These are phyloP conservation scores for Colaptes auratus DNA, from an alignment of 2,113 vertebrate genomes.

Conservation along the genomic window DNA sequence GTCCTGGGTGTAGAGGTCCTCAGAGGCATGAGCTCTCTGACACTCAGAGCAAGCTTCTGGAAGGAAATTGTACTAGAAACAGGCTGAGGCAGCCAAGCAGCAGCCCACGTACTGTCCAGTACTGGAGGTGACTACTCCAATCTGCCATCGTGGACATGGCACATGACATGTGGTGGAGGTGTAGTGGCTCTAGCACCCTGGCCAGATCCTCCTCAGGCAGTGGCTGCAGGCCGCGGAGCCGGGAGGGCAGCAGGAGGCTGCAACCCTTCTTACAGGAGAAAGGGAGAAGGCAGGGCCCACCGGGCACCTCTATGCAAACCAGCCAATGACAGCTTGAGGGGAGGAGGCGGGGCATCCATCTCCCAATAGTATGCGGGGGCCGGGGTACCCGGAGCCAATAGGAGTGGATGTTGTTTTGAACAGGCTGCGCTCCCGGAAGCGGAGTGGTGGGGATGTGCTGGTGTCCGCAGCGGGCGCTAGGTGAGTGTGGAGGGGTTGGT, in stretches of 20 bases:
- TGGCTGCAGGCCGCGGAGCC: neutral
- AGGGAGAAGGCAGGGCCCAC: accelerated
- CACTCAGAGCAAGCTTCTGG: neutral
- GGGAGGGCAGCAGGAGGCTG: accelerated
- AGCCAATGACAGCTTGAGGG: neutral
- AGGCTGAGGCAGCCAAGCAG: accelerated
- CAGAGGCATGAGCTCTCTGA: accelerated
- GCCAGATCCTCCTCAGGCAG: accelerated
- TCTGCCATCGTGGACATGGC: accelerated
- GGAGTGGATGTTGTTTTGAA: neutral
- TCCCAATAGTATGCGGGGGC: neutral
- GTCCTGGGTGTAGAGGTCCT: neutral
- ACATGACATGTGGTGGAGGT: neutral
- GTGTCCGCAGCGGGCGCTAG: accelerated
- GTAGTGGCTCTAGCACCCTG: neutral
- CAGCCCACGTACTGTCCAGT: accelerated
- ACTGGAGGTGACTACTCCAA: accelerated
- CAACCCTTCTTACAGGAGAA: accelerated
- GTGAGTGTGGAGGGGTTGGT: neutral
- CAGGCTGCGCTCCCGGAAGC: neutral
- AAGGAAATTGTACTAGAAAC: neutral
- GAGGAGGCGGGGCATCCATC: neutral
- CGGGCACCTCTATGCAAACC: neutral
- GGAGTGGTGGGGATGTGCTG: accelerated
- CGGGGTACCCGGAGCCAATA: neutral